These are phyloP conservation scores for Tapera naevia DNA, from an alignment of 2,797 vertebrate species.

Conservation along the genomic window DNA sequence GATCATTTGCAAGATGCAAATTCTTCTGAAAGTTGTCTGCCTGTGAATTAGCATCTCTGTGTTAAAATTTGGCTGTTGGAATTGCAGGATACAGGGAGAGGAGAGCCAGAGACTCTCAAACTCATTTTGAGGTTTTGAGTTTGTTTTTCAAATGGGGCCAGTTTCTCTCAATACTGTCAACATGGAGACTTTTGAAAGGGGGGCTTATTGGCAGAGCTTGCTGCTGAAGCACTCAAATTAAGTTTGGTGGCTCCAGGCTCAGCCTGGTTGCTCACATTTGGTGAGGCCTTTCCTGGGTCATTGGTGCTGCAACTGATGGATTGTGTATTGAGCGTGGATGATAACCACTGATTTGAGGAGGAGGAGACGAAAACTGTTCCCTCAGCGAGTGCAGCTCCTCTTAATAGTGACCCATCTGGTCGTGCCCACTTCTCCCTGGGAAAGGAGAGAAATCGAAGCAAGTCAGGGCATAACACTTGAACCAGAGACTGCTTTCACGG, in stretches of 20 bases:
- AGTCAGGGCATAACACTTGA: not conserved
- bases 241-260: not conserved
- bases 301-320: not conserved
- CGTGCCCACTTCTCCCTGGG: not conserved
- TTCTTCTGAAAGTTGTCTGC: not conserved
- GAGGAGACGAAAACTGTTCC: not conserved
- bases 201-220: not conserved
- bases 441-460: not conserved
- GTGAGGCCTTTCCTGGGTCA: accelerated
- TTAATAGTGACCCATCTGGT: not conserved
- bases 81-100: not conserved
- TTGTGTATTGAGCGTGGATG: accelerated
- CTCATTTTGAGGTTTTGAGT: not conserved
- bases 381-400: not conserved
- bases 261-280: not conserved
- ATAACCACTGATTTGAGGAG: not conserved
- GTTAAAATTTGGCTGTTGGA: not conserved
- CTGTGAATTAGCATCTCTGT: not conserved
- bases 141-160: not conserved
- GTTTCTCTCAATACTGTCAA: not conserved
- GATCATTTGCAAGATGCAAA: not conserved
- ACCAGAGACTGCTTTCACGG: not conserved
- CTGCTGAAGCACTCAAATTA: not conserved
- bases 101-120: not conserved
- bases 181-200: accelerated